Evolutionary conservation across 2,797 vertebrate species (phyloP).

Genomic region (Myiotriccus ornatus): DNA sequence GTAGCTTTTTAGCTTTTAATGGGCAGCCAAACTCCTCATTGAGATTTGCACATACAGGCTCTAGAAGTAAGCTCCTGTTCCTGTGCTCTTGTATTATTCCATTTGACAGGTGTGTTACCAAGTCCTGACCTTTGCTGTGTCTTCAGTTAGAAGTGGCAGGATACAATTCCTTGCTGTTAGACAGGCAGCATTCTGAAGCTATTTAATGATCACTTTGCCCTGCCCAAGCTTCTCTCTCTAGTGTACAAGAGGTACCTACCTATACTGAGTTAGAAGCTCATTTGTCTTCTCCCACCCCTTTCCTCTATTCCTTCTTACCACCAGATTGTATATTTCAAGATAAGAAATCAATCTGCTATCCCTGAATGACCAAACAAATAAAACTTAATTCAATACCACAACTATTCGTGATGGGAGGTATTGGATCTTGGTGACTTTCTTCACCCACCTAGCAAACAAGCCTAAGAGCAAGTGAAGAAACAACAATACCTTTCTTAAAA

Average conservation of each 20-base stretch:
- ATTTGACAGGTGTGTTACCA: not conserved
- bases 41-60: not conserved
- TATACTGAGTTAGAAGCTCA: not conserved
- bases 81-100: not conserved
- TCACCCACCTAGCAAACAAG: not conserved
- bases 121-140: not conserved
- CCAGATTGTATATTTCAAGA: not conserved
- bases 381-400: not conserved
- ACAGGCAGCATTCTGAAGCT: not conserved
- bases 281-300: not conserved
- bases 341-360: not conserved
- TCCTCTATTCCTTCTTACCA: not conserved
- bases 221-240: not conserved
- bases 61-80: not conserved
- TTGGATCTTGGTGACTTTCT: not conserved
- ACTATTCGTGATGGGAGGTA: not conserved
- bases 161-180: not conserved
- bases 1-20: not conserved
- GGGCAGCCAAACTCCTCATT: not conserved
- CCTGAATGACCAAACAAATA: not conserved
- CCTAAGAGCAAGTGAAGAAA: not conserved
- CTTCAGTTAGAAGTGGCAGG: not conserved
- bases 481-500: not conserved
- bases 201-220: not conserved
- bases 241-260: not conserved